Base-by-base conservation (phyloP, 2,888 invertebrate genomes). In the Coleophora flavipennella region DNA sequence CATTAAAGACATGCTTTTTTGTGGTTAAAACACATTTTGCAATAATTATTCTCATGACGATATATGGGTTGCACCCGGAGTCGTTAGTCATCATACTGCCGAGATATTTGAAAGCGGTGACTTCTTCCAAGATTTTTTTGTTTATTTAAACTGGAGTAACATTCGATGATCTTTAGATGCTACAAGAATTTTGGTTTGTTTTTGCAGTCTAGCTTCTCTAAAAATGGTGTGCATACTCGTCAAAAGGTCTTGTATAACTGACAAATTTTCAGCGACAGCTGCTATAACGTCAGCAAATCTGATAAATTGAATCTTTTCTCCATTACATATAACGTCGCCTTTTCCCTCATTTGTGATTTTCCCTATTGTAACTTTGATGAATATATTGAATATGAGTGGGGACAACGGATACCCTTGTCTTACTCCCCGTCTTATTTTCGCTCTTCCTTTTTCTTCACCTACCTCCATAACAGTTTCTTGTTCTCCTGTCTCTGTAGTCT, bases 401-500 rank as follows among this genome's bases (percentile, higher is more conserved):
- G 35, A 35, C 1, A 26, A 13, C 11, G 35, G 35, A 35, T 13
- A 36, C 11, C 29, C 36, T 10, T 36, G 27, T 13, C 28, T 11
- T 1, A 36, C 36, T 2, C 13, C 36, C 28, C 13, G 36, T 2
- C 9, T 28, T 12, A 36, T 36, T 8, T 28, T 36, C 2, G 13
- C 36, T 36, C 2, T 33, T 13, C 13, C 33, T 10, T 13, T 36
- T 10, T 36, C 36, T 7, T 36, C 36, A 9, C 36, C 29, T 8
- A 36, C 36, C 27, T 28, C 28, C 3, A 36, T 36, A 12, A 28
- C 13, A 3, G 36, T 28, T 13, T 36, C 36, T 28, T 36, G 36
- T 12, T 36, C 29, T 27, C 11, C 36, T 36, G 12, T 36, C 36
- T 36, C 28, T 36, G 13, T 36, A 28, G 12, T 36, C 36, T 13